phyloP scores from a whole-genome alignment of 2,888 invertebrate species.

The Cephus rjabovi region DNA sequence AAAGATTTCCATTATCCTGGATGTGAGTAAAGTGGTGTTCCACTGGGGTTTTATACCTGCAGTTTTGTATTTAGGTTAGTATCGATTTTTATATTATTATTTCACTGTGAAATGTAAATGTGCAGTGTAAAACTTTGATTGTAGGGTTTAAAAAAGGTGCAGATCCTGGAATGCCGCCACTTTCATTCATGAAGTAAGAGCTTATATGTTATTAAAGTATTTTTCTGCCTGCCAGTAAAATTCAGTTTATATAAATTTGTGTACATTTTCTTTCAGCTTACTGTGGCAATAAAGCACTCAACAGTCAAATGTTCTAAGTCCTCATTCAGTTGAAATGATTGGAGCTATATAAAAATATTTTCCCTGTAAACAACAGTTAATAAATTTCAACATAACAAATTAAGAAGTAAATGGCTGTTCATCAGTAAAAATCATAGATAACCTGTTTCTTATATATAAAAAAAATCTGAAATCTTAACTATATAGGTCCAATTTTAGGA shows the following conservation, averaged over 20 bases:
- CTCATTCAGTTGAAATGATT: too few species aligned
- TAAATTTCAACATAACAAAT: too few species aligned
- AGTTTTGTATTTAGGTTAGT: conserved; percentile 76
- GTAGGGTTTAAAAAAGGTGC: conserved; percentile 77
- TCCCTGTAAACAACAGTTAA: too few species aligned
- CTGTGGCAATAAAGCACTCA: conserved; percentile 59
- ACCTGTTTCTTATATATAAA: too few species aligned
- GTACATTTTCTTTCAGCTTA: conserved; percentile 60
- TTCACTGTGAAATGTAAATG: neutral
- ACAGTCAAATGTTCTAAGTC: too few species aligned
- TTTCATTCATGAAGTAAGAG: conserved; percentile 69
- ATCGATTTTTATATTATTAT: neutral
- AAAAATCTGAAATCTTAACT: too few species aligned
- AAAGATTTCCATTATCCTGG: conserved; percentile 72
- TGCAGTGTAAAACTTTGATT: conserved; percentile 29
- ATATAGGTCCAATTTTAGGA: too few species aligned
- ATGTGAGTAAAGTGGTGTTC: conserved; percentile 72
- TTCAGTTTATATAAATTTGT: conserved; percentile 2
- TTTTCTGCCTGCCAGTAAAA: neutral
- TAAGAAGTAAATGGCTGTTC: too few species aligned
- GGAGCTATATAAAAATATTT: too few species aligned
- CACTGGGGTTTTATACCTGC: conserved; percentile 80
- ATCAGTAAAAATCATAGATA: too few species aligned
- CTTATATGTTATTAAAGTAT: conserved; percentile 8
- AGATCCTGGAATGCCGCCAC: conserved; percentile 77